Conservation (phyloP, 2,888 invertebrate genomes). For the Graphium colonna region DNA sequence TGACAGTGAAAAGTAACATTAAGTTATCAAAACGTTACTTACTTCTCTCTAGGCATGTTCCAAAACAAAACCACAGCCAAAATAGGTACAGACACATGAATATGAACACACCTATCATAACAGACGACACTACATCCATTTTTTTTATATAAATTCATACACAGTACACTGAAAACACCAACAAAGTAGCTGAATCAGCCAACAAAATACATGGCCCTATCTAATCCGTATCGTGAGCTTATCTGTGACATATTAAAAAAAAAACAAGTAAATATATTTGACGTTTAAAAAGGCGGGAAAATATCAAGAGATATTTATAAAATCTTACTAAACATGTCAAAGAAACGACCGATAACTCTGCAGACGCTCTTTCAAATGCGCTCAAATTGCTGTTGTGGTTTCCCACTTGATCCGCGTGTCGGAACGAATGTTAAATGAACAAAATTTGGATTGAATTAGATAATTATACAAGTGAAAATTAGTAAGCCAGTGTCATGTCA, state of each 20-base stretch:
- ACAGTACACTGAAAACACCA: background rate
- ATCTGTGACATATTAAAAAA: slow-evolving; percentile 8
- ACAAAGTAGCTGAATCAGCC: background rate
- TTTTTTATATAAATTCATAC: slow-evolving; percentile 23
- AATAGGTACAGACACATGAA: slow-evolving; percentile 58
- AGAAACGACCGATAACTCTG: slow-evolving; percentile 7
- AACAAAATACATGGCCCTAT: slow-evolving; percentile 4
- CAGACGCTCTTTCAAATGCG: slow-evolving; percentile 9
- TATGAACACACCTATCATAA: slow-evolving; percentile 44
- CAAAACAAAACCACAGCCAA: slow-evolving; percentile 73
- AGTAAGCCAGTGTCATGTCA: too few species aligned
- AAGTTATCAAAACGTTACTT: slow-evolving; percentile 39
- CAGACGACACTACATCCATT: slow-evolving; percentile 48
- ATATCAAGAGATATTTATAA: background rate
- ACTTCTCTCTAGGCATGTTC: slow-evolving; percentile 49
- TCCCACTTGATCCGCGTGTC: slow-evolving; percentile 10
- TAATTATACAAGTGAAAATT: too few species aligned
- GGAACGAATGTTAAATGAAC: too few species aligned
- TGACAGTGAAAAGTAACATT: too few species aligned
- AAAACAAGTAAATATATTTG: background rate
- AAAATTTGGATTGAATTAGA: too few species aligned
- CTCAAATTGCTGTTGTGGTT: background rate
- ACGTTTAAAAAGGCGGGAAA: background rate
- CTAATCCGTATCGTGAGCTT: slow-evolving; percentile 11
- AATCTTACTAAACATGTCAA: background rate